Conservation (phyloP, 2,888 invertebrate species). For the Heteromurus nitidus region DNA sequence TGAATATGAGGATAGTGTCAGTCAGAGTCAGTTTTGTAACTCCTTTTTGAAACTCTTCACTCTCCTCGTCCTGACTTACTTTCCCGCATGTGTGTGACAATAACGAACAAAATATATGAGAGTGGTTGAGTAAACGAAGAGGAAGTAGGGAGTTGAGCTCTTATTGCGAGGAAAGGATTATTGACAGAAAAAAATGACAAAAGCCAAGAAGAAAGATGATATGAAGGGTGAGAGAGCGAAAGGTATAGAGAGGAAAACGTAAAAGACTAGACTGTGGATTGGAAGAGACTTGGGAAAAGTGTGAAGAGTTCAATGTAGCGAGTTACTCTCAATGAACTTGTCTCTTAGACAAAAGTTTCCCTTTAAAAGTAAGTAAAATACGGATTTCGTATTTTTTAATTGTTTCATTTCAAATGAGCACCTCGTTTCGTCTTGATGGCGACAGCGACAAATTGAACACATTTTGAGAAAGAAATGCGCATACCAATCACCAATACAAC, state of each 20-base stretch:
- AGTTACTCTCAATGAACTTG: not conserved
- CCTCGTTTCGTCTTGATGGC: not conserved
- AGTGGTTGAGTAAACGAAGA: not conserved
- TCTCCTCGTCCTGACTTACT: not conserved
- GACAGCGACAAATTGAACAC: too few species aligned
- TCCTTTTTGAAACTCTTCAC: conserved; percentile 19
- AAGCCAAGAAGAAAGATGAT: not conserved
- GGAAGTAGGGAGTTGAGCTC: not conserved
- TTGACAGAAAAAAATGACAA: conserved; percentile 28
- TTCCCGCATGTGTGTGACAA: not conserved
- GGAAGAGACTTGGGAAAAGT: too few species aligned
- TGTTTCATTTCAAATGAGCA: not conserved
- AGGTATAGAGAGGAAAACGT: not conserved
- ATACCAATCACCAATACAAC: too few species aligned
- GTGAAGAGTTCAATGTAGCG: not conserved
- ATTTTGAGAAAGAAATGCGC: too few species aligned
- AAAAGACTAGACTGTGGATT: not conserved
- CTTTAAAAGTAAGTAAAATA: not conserved
- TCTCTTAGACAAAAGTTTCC: not conserved
- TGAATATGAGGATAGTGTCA: not conserved
- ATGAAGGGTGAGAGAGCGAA: not conserved
- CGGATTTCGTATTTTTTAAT: not conserved
- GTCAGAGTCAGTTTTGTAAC: too few species aligned
- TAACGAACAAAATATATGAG: not conserved
- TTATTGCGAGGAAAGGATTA: conserved; percentile 23